phyloP scores from a whole-genome alignment of 2,113 vertebrate genomes.

The Scolopax mira region DNA sequence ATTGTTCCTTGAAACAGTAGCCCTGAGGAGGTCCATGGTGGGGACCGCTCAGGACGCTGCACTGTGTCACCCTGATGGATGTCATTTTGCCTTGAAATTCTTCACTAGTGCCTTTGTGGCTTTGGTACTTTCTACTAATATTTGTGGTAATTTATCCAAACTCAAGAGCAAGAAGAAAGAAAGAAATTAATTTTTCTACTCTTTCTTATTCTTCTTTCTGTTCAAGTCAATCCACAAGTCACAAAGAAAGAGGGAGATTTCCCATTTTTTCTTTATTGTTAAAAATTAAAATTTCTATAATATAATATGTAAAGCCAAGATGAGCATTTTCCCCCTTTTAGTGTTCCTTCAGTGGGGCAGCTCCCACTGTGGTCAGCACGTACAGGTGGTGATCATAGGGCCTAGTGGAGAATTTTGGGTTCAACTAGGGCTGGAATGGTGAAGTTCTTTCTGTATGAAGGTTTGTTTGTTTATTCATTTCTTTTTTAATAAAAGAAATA shows the following conservation, averaged over 20 bases:
- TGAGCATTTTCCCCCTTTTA: background rate
- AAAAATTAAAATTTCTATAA: background rate
- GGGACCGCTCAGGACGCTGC: background rate
- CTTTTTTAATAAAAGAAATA: background rate
- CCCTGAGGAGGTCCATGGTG: background rate
- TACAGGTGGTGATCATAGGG: rapidly evolving
- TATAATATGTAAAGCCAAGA: background rate
- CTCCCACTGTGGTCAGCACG: rapidly evolving
- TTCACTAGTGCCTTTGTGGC: background rate
- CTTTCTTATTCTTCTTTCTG: background rate
- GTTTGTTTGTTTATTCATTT: background rate
- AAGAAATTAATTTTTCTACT: background rate
- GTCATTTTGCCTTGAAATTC: background rate
- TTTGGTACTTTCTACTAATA: background rate
- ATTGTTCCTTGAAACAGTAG: slow-evolving; percentile 42
- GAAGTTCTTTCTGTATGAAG: background rate
- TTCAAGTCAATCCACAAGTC: background rate
- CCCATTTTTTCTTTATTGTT: background rate
- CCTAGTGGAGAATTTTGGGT: background rate
- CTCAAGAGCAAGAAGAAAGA: background rate
- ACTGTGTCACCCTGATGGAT: background rate
- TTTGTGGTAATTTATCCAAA: background rate
- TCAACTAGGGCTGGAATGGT: background rate
- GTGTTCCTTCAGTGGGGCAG: background rate
- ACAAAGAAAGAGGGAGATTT: background rate